phyloP scores from a whole-genome alignment of 2,888 invertebrate species.

The Nycteola revayana region DNA sequence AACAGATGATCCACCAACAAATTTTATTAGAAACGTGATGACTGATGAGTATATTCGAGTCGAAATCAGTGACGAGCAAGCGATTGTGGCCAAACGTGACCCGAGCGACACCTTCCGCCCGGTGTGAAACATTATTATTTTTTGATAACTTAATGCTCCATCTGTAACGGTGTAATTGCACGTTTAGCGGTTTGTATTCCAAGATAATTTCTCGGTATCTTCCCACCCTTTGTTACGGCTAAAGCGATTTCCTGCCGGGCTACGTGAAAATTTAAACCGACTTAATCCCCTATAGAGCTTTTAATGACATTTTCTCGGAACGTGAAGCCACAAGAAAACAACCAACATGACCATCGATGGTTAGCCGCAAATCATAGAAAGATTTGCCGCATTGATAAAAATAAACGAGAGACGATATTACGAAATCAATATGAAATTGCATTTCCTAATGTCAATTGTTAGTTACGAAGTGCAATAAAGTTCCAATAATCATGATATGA shows the following conservation, averaged over 20 bases:
- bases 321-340: slow-evolving; percentile 71
- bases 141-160: slow-evolving; percentile 78
- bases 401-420: slow-evolving; percentile 75
- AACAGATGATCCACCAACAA: slow-evolving; percentile 63
- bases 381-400: slow-evolving; percentile 80
- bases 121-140: slow-evolving; percentile 75
- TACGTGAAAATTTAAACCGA: slow-evolving; percentile 77
- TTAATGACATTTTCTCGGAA: slow-evolving; percentile 77
- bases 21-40: slow-evolving; percentile 79
- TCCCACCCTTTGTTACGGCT: slow-evolving; percentile 76
- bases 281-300: slow-evolving; percentile 77
- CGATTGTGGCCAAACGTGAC: slow-evolving; percentile 69
- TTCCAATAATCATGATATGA: slow-evolving; percentile 82
- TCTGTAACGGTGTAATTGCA: slow-evolving; percentile 77
- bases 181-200: slow-evolving; percentile 76
- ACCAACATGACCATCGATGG: slow-evolving; percentile 62
- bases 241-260: slow-evolving; percentile 76
- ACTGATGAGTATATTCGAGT: slow-evolving; percentile 48
- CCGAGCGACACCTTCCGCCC: slow-evolving; percentile 74
- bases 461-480: slow-evolving; percentile 82
- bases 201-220: slow-evolving; percentile 78
- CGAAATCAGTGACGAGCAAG: slow-evolving; percentile 58
- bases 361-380: slow-evolving; percentile 81
- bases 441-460: slow-evolving; percentile 83
- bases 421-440: slow-evolving; percentile 82